phyloP scores from a whole-genome alignment of 1,140 invertebrate genomes.

The Euura saliciscinereae region DNA sequence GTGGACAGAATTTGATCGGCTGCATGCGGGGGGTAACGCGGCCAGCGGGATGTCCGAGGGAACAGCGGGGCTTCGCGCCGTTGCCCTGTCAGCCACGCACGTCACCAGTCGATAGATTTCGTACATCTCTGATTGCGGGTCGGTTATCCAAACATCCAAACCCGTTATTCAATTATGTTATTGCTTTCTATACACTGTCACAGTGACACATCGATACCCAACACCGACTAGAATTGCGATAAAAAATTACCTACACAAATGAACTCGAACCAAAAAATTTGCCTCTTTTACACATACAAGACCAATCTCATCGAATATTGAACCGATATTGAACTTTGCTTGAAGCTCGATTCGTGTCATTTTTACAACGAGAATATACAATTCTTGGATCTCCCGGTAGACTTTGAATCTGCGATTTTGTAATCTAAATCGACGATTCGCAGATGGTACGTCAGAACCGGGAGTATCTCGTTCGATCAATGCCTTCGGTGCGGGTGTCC shows the following conservation, averaged over 20 bases:
- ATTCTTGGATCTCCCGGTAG: no score
- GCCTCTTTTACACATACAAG: background rate
- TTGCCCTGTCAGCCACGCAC: background rate
- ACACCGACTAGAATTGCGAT: background rate
- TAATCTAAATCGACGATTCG: no score
- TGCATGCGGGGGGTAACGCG: background rate
- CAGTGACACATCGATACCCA: background rate
- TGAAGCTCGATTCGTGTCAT: no score
- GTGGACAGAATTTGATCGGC: constrained; percentile 13
- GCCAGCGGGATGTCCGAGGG: background rate
- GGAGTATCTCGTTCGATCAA: no score
- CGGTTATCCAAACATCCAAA: background rate
- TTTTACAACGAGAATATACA: no score
- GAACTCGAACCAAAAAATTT: background rate
- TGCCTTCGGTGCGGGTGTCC: no score
- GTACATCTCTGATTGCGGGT: background rate
- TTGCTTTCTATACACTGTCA: constrained; percentile 5
- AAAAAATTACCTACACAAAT: background rate
- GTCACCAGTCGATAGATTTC: constrained; percentile 4
- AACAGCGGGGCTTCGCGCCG: constrained; percentile 8
- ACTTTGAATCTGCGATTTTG: no score
- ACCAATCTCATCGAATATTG: no score
- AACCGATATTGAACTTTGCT: no score
- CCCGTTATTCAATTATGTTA: background rate
- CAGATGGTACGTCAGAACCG: no score